These are phyloP conservation scores for Oeneis ivallda DNA, from an alignment of 2,888 invertebrate genomes.

Conservation along the genomic window DNA sequence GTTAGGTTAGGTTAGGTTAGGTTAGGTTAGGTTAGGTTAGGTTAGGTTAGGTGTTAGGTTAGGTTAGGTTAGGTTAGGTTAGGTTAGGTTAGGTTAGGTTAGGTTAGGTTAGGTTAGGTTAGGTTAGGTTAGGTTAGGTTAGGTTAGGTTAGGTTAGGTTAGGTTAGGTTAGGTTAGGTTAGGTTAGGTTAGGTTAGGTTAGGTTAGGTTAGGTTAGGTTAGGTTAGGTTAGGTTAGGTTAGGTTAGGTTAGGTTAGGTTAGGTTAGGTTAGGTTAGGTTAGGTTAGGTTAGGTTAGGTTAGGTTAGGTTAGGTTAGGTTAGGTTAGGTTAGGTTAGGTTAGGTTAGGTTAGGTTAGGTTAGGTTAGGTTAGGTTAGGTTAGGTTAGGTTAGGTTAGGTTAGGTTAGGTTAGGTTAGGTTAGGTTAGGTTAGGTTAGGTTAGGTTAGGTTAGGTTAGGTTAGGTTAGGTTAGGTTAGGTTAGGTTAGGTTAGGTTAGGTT, in stretches of 20 bases:
- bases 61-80: conserved; percentile 44
- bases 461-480: conserved; percentile 34
- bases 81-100: conserved; percentile 44
- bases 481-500: conserved; percentile 38
- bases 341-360: conserved; percentile 35
- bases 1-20: too few species aligned
- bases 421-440: conserved; percentile 30
- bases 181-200: conserved; percentile 16
- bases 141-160: conserved; percentile 13
- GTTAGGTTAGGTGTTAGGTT: conserved; percentile 28
- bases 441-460: conserved; percentile 28
- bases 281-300: conserved; percentile 35
- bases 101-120: conserved; percentile 45
- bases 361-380: too few species aligned
- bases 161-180: conserved; percentile 7
- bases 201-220: conserved; percentile 36
- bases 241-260: conserved; percentile 32
- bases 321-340: conserved; percentile 32
- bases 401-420: conserved; percentile 43
- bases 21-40: conserved; percentile 24
- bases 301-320: conserved; percentile 30
- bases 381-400: conserved; percentile 43
- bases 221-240: conserved; percentile 37
- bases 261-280: conserved; percentile 39
- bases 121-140: conserved; percentile 35